phyloP scores from a whole-genome alignment of 2,888 invertebrate species.

The Drosophila cognata region DNA sequence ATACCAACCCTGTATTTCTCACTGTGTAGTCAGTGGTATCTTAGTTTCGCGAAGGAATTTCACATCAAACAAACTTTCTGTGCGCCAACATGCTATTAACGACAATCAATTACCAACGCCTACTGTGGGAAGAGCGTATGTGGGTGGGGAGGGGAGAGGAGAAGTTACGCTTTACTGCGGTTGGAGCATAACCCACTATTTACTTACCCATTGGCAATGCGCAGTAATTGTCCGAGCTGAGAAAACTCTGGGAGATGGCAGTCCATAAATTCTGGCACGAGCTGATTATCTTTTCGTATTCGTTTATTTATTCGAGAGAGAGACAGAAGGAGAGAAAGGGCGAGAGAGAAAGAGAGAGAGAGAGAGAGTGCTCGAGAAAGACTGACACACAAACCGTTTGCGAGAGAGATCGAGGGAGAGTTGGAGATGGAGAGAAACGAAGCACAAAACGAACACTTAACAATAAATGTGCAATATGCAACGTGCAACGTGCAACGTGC shows the following conservation, averaged over 20 bases:
- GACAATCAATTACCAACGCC: constrained; percentile 58
- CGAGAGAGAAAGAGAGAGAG: background rate
- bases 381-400: constrained; percentile 2
- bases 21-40: background rate
- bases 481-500: constrained; percentile 15
- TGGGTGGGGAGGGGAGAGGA: background rate
- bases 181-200: constrained; percentile 50
- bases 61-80: constrained; percentile 18
- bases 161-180: background rate
- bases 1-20: background rate
- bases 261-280: constrained; percentile 28
- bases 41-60: background rate
- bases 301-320: constrained; percentile 17
- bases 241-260: background rate
- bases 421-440: background rate
- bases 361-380: background rate
- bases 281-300: constrained; percentile 4
- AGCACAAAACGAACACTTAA: background rate
- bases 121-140: constrained; percentile 7
- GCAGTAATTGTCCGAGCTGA: constrained; percentile 10
- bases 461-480: background rate
- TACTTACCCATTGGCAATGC: constrained; percentile 53
- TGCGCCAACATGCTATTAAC: constrained; percentile 42
- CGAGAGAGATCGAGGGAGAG: background rate
- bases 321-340: no score